Base-by-base conservation (phyloP, 2,113 vertebrate species). In the Charina bottae region DNA sequence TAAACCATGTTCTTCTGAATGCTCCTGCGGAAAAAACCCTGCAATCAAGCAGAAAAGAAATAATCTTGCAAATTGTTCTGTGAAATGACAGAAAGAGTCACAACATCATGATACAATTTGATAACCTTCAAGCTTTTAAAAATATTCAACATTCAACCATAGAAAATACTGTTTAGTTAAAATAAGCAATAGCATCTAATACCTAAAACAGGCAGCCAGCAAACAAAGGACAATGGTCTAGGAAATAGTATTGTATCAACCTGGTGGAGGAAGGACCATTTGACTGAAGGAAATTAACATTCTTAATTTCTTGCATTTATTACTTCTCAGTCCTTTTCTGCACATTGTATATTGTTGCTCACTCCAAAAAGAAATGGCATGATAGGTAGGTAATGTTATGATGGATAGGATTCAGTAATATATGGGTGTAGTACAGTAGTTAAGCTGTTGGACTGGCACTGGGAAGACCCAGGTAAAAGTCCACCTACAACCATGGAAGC, bases 1-100 rank as follows among this genome's bases (percentile, higher is more conserved):
- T 99, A 99, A 96, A 98, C 98, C 99, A 99, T 99, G 98, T 99
- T 99, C 96, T 99, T 99, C 98, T 99, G 99, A 97, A 99, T 99
- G 94, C 99, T 99, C 96, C 99, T 98, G 91, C 99, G 98, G 97
- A 99, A 99, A 97, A 99, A 99, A 90, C 99, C 99, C 99, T 99
- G 97, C 49, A 97, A 97, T 96, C 46, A 96, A 97, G 94, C 13
- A 88, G 95, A 93, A 93, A 95, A 94, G 96, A 89, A 94, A 53
- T 68, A 93, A 93, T n/a, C 87, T 54, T 90, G 88, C 42, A 56
- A 64, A 89, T 42, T 92, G 86, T 78, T 92, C 85, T 10, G 93
- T 94, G 68, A 89, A 94, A 94, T 33, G 91, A 95, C 95, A 84
- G 94, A 95, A 95, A 95, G 62, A 90, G 94, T 60, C 68, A 91